phyloP scores from a whole-genome alignment of 2,888 invertebrate genomes.

The Drosophila kuntzei region DNA sequence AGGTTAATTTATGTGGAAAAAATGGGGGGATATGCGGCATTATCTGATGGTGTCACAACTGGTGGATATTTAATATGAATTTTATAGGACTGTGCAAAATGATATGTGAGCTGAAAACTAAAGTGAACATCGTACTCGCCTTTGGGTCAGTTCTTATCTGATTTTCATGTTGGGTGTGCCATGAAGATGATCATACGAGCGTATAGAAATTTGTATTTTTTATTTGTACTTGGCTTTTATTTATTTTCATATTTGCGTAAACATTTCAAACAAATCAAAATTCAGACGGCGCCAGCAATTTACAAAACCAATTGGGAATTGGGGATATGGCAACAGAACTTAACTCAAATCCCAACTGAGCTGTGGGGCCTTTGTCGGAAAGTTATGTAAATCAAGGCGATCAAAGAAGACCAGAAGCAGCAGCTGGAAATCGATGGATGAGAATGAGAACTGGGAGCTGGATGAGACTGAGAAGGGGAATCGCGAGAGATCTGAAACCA shows the following conservation, averaged over 20 bases:
- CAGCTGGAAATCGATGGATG: slow-evolving; percentile 9
- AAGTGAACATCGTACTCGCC: slow-evolving; percentile 10
- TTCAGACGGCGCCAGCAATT: slow-evolving; percentile 77
- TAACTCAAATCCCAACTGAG: slow-evolving; percentile 23
- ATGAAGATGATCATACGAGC: slow-evolving; percentile 23
- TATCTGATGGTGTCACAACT: slow-evolving; percentile 74
- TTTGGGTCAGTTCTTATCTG: slow-evolving; percentile 45
- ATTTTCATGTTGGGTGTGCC: slow-evolving; percentile 51
- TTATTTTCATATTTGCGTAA: slow-evolving; percentile 70
- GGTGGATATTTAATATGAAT: slow-evolving; percentile 60
- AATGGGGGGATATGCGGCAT: slow-evolving; percentile 35
- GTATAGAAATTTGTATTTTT: slow-evolving; percentile 7
- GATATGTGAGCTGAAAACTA: slow-evolving; percentile 57
- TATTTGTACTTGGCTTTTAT: slow-evolving; percentile 44
- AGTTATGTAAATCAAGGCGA: slow-evolving; percentile 72
- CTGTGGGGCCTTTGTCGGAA: slow-evolving; percentile 70
- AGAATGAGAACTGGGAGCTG: background rate
- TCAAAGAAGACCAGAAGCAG: slow-evolving; percentile 53
- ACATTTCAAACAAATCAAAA: slow-evolving; percentile 68
- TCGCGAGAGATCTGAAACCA: slow-evolving; percentile 44
- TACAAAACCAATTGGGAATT: slow-evolving; percentile 45
- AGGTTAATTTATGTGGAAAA: slow-evolving; percentile 61
- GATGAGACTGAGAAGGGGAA: slow-evolving; percentile 3
- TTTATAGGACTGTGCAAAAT: slow-evolving; percentile 47
- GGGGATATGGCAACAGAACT: slow-evolving; percentile 24